Evolutionary conservation across 2,888 invertebrate genomes (phyloP), one percentile per base, ranked within the genome.

Genomic region (Drosophila percnosoma): DNA sequence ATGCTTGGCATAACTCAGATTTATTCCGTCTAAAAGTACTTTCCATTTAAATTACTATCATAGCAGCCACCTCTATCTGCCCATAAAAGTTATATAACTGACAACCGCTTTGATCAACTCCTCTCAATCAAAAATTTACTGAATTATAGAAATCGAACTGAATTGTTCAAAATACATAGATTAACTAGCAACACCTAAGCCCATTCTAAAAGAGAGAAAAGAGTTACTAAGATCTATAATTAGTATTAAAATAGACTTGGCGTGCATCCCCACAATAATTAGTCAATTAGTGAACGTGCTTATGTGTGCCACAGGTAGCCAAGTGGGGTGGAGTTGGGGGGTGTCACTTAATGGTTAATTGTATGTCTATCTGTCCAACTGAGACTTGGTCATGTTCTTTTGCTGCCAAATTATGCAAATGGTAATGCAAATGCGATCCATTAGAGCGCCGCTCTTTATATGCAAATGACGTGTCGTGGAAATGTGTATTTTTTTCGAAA

Each of bases 381-480:
- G 48, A 69, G 59, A 53, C 53, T 68, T 63, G 54, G 21, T 27
- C 53, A 34, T 34, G 34, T 61, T 75, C 31, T 18, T 45, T 40
- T 61, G 52, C 27, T 21, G 38, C 36, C 36, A 63, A 72, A 68
- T 78, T 80, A 78, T 78, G 78, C 77, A 80, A 78, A 78, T 52
- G n/a, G 31, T n/a, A 53, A 54, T 54, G 10, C 15, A 45, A 45
- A 45, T 79, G 62, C 51, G 58, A 61, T 48, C 64, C 77, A 80
- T 78, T 77, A 57, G 68, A 77, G 54, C 34, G 64, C 21, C 62
- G 64, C 82, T 71, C 66, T 75, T 72, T 72, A 72, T 78, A 75
- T 80, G 79, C 79, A 71, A 80, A 80, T 80, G 40, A 78, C 68
- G 74, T 73, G 79, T 53, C 59, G 67, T 78, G 67, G 55, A 82